These are phyloP conservation scores for Serinus canaria DNA, from an alignment of 2,113 vertebrate genomes.

Conservation along the genomic window DNA sequence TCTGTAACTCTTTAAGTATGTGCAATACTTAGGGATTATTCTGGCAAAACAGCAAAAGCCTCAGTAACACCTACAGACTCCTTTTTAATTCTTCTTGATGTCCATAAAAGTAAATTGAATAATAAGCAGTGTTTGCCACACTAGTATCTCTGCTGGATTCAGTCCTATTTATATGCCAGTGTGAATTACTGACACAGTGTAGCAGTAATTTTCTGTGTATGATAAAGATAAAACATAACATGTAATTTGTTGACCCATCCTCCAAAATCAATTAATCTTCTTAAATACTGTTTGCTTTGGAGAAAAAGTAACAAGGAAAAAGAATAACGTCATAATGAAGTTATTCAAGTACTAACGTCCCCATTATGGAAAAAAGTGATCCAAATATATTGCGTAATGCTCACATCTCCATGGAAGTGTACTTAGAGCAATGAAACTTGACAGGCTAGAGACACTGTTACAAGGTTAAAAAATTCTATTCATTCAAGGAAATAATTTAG, in stretches of 20 bases:
- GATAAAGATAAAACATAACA: slow-evolving; percentile 1
- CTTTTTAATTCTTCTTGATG: neutral
- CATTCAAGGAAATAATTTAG: neutral
- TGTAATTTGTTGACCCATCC: neutral
- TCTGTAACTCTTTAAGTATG: neutral
- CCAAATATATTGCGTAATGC: neutral
- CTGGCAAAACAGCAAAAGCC: neutral
- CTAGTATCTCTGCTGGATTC: slow-evolving; percentile 5
- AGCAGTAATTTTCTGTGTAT: neutral
- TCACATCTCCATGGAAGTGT: neutral
- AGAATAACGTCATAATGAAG: neutral
- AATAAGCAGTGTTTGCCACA: neutral
- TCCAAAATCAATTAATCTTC: neutral
- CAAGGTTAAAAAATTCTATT: neutral
- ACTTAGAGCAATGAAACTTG: neutral
- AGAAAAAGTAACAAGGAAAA: neutral
- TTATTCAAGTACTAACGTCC: neutral
- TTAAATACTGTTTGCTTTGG: neutral
- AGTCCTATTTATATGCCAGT: neutral
- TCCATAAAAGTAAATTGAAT: neutral
- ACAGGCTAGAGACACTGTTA: neutral
- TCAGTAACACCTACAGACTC: neutral
- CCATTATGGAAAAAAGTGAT: neutral
- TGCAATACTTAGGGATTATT: neutral
- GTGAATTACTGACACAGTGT: neutral